These are phyloP conservation scores for Bolinopsis microptera DNA, from an alignment of 37 sponge, comb jelly and placozoan genomes.

Conservation along the genomic window DNA sequence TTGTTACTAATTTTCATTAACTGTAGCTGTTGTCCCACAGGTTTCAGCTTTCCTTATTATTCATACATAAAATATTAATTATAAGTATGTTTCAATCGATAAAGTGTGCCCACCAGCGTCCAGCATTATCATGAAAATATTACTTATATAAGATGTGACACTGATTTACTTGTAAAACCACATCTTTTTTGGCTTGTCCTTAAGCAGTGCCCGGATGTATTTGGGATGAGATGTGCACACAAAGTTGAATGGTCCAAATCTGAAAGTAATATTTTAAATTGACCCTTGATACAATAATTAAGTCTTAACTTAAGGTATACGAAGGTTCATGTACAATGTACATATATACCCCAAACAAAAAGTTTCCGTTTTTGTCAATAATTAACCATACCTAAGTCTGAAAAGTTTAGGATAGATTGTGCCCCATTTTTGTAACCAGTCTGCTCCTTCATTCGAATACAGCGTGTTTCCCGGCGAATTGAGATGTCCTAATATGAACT, in stretches of 20 bases:
- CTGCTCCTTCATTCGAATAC: constrained; percentile 7
- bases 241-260: neutral
- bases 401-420: neutral
- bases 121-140: too few species aligned
- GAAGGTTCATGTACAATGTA: too few species aligned
- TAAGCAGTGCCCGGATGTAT: neutral
- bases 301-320: too few species aligned
- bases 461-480: neutral
- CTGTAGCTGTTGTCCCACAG: neutral
- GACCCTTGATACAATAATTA: too few species aligned
- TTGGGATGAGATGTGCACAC: neutral
- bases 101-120: too few species aligned
- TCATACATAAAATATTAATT: too few species aligned
- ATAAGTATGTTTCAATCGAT: too few species aligned
- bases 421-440: neutral
- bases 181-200: neutral
- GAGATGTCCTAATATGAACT: neutral
- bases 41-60: too few species aligned
- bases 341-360: too few species aligned
- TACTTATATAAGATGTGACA: too few species aligned
- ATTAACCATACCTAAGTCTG: neutral
- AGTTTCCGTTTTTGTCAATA: too few species aligned
- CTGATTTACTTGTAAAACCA: constrained; percentile 19
- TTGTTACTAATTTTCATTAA: neutral
- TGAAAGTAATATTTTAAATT: too few species aligned